Base-by-base conservation (phyloP, 53 echinoderm and acorn worm genomes). In the Stichopus horrens region DNA sequence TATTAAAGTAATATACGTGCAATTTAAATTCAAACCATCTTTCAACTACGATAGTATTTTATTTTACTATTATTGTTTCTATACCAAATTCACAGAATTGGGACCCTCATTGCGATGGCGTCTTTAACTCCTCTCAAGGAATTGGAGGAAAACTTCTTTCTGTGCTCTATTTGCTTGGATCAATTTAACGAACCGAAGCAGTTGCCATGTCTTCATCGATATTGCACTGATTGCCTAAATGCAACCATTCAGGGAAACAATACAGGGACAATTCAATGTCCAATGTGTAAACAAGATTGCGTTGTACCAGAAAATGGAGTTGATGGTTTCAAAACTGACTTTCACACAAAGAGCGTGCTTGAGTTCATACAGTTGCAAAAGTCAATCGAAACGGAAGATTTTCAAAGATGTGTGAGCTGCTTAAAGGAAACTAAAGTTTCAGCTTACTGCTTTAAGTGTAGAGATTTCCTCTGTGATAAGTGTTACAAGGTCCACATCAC, bases 361-460 rank as follows among this genome's bases (percentile, higher is more conserved):
- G 63, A 63, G 63, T 63, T 63, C 63, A 63, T 63, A 63, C 63
- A 63, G 10, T 63, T 63, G 63, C 63, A 16, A 63, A 63, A 63
- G 63, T 63, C 63, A 13, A 6, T 13, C 16, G 8, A 63, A 63
- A 63, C 10, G 10, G 16, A 63, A 63, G 63, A 63, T 63, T 63
- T 63, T 16, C 10, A 63, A 16, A 63, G 5, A 16, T 63, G 63
- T 63, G 63, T 63, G 16, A 63, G 63, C 63, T 63, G 63, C 16
- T 63, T 63, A 4, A 63, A 63, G 63, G 4, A 63, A 13, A 63
- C 63, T 63, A 16, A 63, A 19, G 83, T 82, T 57, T 21, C 83
- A 82, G 56, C 83, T 21, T 82, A 82, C 10, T 82, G 83, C 57
- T 82, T 82, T 58, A 82, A 82, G 22, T 82, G 83, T 56, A 82